Conservation (phyloP, 2,888 invertebrate genomes). For the Chaetoderma sp. region DNA sequence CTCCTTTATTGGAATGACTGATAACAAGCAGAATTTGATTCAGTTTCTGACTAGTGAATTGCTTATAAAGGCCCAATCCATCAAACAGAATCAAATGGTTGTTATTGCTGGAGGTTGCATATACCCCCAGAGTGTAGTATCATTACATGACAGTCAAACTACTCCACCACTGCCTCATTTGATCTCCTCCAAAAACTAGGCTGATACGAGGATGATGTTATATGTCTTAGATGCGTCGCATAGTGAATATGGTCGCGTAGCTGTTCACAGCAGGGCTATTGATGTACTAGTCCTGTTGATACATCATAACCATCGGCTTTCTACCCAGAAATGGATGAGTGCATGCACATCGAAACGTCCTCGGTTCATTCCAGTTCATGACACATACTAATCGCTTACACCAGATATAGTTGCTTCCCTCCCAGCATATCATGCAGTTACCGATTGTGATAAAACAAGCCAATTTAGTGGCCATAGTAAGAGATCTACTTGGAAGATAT, state of each 20-base stretch:
- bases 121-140: background rate
- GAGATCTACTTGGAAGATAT: background rate
- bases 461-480: conserved; percentile 17
- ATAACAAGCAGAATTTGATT: background rate
- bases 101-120: background rate
- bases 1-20: background rate
- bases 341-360: conserved; percentile 4
- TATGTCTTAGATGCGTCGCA: conserved; percentile 17
- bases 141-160: background rate
- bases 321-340: conserved; percentile 13
- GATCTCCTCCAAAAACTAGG: too few relatives aligned
- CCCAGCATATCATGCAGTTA: background rate
- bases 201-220: background rate
- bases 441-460: conserved; percentile 11
- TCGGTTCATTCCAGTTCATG: background rate
- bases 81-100: background rate
- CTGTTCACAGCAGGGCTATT: background rate
- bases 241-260: background rate
- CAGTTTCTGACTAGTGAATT: background rate
- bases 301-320: background rate
- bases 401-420: background rate
- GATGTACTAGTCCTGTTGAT: conserved; percentile 13
- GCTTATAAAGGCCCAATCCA: background rate
- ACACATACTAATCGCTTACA: background rate
- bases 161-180: background rate